Evolutionary conservation across 1,140 invertebrate species (phyloP), one percentile per base, ranked within the genome.

Genomic region (Stegodyphus dumicola): DNA sequence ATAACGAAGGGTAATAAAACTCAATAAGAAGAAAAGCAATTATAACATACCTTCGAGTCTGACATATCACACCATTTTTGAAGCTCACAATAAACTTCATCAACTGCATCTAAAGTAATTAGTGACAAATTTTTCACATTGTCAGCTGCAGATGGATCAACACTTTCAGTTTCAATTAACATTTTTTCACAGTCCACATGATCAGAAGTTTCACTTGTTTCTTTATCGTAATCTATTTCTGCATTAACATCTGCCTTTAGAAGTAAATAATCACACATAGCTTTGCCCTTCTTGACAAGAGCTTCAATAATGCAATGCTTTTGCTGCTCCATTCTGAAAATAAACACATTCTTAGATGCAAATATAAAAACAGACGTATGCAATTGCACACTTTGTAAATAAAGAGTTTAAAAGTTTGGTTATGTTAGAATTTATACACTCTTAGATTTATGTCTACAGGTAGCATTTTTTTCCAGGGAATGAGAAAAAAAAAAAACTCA

Each of bases 261-360:
- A 65, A 56, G 18, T n/a, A 85, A 64, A 51, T 95, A 89, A 81
- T 95, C 93, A 87, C 93, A 93, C 60, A 95, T 88, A 67, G 94
- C 95, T 88, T 93, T 93, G 66, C 95, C 96, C 90, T 94, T 94
- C 83, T 94, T 94, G 60, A 93, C 92, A 18, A 96, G 90, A 17
- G 95, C 94, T 87, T 98, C 96, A 56, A 97, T 90, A 56, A 96
- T 91, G 83, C 93, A 93, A 69, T 90, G 93, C 89, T 94, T 95
- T 88, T 95, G 94, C 88, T 95, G 95, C 60, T 98, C 96, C 93
- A 96, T 92, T 77, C 95, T 95, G 56, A 60, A 60, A 60, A 15
- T 33, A 33, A 33, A 33, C 3, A 33, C 33, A 33, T 33, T 33
- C 33, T 33, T 33, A 33, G 33, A 33, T 33, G 33, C 3, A 33